A percentile compares a stretch with the other conserved stretches of the same genome.
phyloP scores from a whole-genome alignment of 1,140 invertebrate genomes.

The Heliconius hermathena region DNA sequence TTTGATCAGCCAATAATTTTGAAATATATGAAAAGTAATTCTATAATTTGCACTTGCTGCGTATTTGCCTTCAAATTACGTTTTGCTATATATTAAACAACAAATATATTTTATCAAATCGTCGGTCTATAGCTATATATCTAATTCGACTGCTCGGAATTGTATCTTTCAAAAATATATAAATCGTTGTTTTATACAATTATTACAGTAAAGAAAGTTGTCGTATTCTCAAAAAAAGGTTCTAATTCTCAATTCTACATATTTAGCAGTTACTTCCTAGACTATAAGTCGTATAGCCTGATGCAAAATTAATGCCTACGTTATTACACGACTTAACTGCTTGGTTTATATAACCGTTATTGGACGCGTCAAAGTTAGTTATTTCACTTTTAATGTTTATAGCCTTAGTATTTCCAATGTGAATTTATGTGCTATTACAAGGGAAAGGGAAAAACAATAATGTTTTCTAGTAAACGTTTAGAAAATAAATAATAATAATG shows the following conservation, averaged over 20 bases:
- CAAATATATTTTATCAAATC: no score
- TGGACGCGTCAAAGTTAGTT: conserved; percentile 26
- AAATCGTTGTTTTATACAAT: no score
- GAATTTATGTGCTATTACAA: conserved; percentile 20
- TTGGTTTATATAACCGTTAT: conserved; percentile 22
- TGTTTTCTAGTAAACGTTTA: not conserved
- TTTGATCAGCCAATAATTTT: no score
- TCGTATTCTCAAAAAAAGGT: not conserved
- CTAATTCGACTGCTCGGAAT: no score
- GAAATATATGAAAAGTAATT: no score
- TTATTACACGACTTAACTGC: conserved; percentile 22
- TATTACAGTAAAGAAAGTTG: not conserved
- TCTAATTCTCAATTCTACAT: not conserved
- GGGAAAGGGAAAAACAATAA: conserved; percentile 1
- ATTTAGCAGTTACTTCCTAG: not conserved
- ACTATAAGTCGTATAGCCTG: conserved; percentile 1
- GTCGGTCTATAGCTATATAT: no score
- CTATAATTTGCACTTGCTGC: no score
- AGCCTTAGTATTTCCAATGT: not conserved
- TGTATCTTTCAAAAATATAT: no score
- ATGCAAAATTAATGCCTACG: conserved; percentile 25
- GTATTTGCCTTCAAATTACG: no score
- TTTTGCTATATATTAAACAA: no score
- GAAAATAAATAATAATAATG: not conserved
- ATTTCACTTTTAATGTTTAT: conserved; percentile 31